Evolutionary conservation across 2,113 vertebrate genomes (phyloP).

Genomic region (Tichodroma muraria): DNA sequence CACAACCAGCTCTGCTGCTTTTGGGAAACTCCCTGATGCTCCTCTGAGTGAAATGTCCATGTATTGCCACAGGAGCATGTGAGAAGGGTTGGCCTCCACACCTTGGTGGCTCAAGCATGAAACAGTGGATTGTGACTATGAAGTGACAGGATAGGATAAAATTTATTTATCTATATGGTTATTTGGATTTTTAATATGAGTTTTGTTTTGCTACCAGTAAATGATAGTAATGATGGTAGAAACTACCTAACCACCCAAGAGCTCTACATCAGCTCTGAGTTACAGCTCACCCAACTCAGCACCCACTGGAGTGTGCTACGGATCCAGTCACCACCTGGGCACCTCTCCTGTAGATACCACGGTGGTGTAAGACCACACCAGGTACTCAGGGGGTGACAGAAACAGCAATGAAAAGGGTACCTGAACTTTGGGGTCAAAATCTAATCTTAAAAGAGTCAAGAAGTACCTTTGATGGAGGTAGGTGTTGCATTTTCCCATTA

Average conservation of each 20-base stretch:
- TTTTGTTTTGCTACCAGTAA: neutral
- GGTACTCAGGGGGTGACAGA: neutral
- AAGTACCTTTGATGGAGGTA: neutral
- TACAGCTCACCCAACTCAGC: neutral
- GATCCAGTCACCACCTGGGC: neutral
- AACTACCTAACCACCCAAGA: neutral
- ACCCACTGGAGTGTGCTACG: accelerated
- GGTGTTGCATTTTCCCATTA: neutral
- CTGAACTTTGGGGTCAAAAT: neutral
- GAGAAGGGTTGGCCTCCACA: neutral
- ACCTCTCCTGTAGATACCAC: neutral
- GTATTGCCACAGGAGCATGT: neutral
- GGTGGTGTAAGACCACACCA: neutral
- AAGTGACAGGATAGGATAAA: neutral
- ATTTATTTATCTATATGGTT: neutral
- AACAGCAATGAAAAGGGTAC: neutral
- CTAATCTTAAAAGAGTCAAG: neutral
- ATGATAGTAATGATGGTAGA: neutral
- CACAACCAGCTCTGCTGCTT: neutral
- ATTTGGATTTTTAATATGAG: neutral
- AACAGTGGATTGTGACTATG: neutral
- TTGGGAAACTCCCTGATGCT: neutral
- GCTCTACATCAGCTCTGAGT: neutral
- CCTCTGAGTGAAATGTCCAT: neutral
- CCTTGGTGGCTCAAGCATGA: neutral